phyloP scores from a whole-genome alignment of 2,888 invertebrate species.

The Ametastegia equiseti region DNA sequence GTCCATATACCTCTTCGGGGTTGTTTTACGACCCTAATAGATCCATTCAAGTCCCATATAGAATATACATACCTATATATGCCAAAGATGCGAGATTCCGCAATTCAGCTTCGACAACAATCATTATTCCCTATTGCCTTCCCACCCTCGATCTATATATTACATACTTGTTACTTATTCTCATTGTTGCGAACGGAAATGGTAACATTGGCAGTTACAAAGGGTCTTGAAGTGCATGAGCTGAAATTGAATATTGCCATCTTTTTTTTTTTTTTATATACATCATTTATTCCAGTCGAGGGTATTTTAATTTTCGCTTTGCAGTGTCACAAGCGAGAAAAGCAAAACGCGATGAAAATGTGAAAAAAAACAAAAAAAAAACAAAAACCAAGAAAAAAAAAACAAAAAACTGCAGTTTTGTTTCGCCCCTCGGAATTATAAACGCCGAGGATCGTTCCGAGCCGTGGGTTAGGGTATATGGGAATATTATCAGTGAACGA shows the following conservation, averaged over 20 bases:
- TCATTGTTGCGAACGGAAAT: too few relatives aligned
- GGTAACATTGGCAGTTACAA: too few relatives aligned
- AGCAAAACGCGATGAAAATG: not conserved
- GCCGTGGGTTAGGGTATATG: not conserved
- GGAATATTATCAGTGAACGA: constrained; percentile 32
- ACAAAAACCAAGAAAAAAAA: not conserved
- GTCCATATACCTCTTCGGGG: not conserved
- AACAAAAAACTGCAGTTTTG: not conserved
- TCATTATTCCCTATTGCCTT: too few relatives aligned
- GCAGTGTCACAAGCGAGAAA: not conserved
- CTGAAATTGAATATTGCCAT: too few relatives aligned
- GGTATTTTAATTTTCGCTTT: not conserved
- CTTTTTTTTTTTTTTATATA: too few relatives aligned
- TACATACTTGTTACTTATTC: too few relatives aligned
- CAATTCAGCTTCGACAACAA: too few relatives aligned
- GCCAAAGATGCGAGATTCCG: not conserved
- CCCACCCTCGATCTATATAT: too few relatives aligned
- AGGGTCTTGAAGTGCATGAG: too few relatives aligned
- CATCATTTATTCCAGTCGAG: not conserved
- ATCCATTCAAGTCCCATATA: not conserved
- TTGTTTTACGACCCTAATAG: not conserved
- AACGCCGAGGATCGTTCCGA: not conserved
- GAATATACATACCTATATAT: not conserved
- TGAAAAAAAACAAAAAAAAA: too few relatives aligned
- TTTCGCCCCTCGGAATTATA: not conserved